Base-by-base conservation (phyloP, 2,888 invertebrate genomes). In the Hermaeophaga mercurialis region DNA sequence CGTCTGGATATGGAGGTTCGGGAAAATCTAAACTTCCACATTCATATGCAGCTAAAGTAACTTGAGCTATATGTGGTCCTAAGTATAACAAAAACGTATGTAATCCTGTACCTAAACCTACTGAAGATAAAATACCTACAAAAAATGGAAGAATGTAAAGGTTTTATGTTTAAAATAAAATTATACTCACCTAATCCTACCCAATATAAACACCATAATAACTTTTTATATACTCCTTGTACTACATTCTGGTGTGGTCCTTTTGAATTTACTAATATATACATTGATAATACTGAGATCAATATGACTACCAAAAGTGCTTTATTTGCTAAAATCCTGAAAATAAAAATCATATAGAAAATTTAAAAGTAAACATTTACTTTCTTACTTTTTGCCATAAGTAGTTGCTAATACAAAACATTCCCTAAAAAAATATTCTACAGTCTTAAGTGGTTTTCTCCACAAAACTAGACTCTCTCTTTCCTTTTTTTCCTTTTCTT, bases 41-140 rank as follows among this genome's bases (percentile, higher is more conserved):
- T 79, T 99, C 98, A 77, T 96, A 97, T 0, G 96, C 99, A 11
- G 99, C 99, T 73, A 99, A 81, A 2, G 99, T 99, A 36, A 99
- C 99, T 54, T 93, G 86, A 55, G 98, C 98, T 80, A 99, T 99
- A 75, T 98, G 97, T 22, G 99, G 99, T n/a, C 99, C 99, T 73
- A 99, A 81, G 79, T 99, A 99, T 59, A 99, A 82, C 47, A 99
- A 84, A 82, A 99, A 99, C 58, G 99, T 99, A 79, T 99, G 99
- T 50, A 99, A 84, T 1, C 99, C 99, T 0, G 98, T 97, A 33
- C 99, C 99, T 48, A 99, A 84, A 0, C 99, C 99, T 53, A 99
- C 96, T 0, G 97, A 97, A 33, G 97, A 98, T 65, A 98, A 84
- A 31, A 99, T 90, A 11, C 99, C 99, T 75, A 58, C 36, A 36